Conservation (phyloP, 2,797 vertebrate genomes). For the Knipowitschia caucasica region DNA sequence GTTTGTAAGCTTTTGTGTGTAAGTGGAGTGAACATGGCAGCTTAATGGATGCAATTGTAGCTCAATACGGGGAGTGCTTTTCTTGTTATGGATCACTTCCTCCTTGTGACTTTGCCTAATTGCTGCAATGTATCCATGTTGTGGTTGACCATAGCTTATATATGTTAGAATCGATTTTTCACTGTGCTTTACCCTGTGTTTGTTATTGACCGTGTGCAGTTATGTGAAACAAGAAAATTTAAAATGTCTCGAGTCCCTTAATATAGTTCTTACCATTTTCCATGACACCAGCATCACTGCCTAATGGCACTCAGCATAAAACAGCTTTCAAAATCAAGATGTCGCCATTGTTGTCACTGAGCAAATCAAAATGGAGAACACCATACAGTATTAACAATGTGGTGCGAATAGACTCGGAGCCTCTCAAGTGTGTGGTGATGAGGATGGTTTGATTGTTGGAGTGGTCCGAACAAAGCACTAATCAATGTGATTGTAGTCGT, state of each 20-base stretch:
- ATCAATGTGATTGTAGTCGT: constrained; percentile 69
- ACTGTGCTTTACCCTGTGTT: constrained; percentile 7
- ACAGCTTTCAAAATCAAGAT: constrained; percentile 48
- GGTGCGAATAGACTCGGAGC: constrained; percentile 48
- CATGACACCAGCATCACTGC: constrained; percentile 40
- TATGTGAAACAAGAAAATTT: constrained; percentile 2
- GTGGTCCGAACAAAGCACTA: constrained; percentile 64
- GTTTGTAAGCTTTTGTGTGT: constrained; percentile 25
- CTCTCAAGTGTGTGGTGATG: constrained; percentile 50
- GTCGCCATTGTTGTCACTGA: constrained; percentile 37
- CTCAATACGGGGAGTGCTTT: constrained; percentile 9
- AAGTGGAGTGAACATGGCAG: constrained; percentile 29
- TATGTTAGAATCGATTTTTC: constrained; percentile 1
- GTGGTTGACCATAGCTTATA: constrained; percentile 8
- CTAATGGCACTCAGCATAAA: constrained; percentile 45
- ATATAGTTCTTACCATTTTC: constrained; percentile 28
- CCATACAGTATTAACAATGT: constrained; percentile 30
- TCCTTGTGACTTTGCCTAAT: constrained; percentile 23
- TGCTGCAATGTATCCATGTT: constrained; percentile 19
- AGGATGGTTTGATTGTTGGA: constrained; percentile 66
- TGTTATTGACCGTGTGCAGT: constrained; percentile 6
- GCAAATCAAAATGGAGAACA: constrained; percentile 45
- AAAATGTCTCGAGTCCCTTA: constrained; percentile 21
- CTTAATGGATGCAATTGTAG: constrained; percentile 21
- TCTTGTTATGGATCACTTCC: constrained; percentile 17